These are phyloP conservation scores for Ginglymostoma cirratum DNA, from an alignment of 2,113 vertebrate genomes.

Conservation along the genomic window DNA sequence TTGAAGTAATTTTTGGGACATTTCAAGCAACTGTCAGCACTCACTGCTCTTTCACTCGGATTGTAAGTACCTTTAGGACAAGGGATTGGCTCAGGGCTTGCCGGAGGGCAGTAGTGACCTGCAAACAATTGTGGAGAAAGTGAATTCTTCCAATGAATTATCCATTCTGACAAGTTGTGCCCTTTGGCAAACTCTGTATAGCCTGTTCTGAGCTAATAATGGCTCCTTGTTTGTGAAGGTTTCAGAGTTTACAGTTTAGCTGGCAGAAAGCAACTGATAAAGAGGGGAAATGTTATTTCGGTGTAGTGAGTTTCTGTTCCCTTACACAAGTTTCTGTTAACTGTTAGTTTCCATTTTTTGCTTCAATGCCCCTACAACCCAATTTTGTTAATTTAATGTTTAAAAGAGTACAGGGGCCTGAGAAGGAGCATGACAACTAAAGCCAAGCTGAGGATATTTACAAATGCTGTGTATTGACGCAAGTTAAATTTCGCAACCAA, in stretches of 20 bases:
- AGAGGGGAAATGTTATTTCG: neutral
- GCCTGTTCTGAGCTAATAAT: neutral
- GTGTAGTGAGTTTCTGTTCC: too few species aligned
- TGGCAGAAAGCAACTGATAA: neutral
- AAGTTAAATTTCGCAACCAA: too few species aligned
- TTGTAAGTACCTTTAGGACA: conserved; percentile 75
- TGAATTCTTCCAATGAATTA: neutral
- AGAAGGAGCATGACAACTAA: neutral
- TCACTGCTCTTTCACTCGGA: conserved; percentile 40
- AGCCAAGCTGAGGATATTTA: neutral
- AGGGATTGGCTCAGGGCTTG: conserved; percentile 44
- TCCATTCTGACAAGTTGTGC: too few species aligned
- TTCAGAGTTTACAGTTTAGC: neutral
- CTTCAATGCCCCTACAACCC: too few species aligned
- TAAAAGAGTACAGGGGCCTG: neutral
- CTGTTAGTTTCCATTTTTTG: too few species aligned
- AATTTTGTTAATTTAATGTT: too few species aligned
- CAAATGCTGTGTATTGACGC: too few species aligned
- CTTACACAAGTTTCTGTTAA: too few species aligned
- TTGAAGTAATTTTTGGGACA: conserved; percentile 73
- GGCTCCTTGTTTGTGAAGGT: neutral
- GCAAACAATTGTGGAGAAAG: neutral
- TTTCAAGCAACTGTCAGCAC: conserved; percentile 50
- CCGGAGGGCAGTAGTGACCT: conserved; percentile 69
- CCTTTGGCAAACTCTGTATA: neutral